These are phyloP conservation scores for Zaprionus ghesquierei DNA, from an alignment of 1,140 invertebrate species.

Conservation along the genomic window DNA sequence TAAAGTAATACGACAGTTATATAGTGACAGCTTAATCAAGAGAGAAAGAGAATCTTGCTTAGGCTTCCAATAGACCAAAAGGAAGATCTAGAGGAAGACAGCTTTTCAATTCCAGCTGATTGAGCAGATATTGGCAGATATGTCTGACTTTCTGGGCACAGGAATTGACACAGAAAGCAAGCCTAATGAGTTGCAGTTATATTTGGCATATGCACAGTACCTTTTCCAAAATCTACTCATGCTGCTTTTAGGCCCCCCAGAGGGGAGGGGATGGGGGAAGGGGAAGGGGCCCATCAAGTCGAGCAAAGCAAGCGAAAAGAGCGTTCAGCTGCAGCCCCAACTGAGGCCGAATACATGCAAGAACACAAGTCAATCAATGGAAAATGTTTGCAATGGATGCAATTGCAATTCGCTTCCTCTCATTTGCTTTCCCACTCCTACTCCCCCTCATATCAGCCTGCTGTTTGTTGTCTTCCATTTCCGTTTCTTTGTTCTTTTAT, in stretches of 20 bases:
- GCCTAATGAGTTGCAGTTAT: too few species aligned
- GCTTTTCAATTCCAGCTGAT: not conserved
- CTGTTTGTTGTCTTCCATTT: not conserved
- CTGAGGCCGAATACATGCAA: not conserved
- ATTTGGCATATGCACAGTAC: not conserved
- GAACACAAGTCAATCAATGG: not conserved
- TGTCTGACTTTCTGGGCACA: not conserved
- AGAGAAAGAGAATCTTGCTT: too few species aligned
- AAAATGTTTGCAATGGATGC: not conserved
- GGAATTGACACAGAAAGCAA: too few species aligned
- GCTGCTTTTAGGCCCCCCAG: too few species aligned
- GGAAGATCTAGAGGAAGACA: too few species aligned
- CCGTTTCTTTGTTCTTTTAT: not conserved
- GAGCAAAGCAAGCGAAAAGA: not conserved
- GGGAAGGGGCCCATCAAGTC: too few species aligned
- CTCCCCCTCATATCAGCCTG: not conserved
- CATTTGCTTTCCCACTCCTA: too few species aligned
- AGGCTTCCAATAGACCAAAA: too few species aligned
- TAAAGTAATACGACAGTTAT: too few species aligned
- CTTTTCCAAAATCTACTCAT: too few species aligned
- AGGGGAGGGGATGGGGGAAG: too few species aligned
- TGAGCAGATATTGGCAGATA: not conserved
- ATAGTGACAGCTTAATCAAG: too few species aligned
- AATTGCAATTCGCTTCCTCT: not conserved
- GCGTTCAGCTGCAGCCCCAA: not conserved